phyloP scores from a whole-genome alignment of 1,140 invertebrate species.

The Drosophila sp. region DNA sequence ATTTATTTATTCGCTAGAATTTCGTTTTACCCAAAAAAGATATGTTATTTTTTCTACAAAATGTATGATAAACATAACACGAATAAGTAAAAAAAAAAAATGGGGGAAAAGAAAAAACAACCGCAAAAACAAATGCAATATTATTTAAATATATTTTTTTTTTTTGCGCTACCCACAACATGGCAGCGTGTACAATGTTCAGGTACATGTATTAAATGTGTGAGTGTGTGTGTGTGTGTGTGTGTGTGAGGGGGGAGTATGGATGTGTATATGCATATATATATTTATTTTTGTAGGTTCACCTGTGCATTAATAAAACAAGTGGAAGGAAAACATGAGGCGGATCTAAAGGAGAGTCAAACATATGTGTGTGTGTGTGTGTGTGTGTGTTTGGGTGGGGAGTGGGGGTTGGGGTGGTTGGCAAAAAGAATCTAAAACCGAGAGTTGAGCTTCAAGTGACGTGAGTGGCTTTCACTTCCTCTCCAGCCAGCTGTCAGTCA shows the following conservation, averaged over 20 bases:
- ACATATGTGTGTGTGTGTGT: slow-evolving; percentile 1
- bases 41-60: slow-evolving; percentile 7
- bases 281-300: neutral
- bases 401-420: neutral
- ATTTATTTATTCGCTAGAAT: slow-evolving; percentile 3
- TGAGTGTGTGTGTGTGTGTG: neutral
- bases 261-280: neutral
- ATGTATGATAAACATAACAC: slow-evolving; percentile 6
- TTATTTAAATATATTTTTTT: slow-evolving; percentile 4
- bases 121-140: slow-evolving; percentile 12
- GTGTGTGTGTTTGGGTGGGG: too few species aligned
- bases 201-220: neutral
- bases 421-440: slow-evolving; percentile 39
- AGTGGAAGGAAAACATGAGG: slow-evolving; percentile 7
- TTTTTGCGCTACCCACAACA: neutral
- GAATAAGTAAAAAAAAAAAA: neutral
- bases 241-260: neutral
- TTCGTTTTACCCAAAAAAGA: neutral
- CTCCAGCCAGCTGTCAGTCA: slow-evolving; percentile 19
- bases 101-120: neutral
- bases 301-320: slow-evolving; percentile 13
- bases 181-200: neutral
- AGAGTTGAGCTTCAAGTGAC: slow-evolving; percentile 50
- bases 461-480: slow-evolving; percentile 34
- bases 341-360: slow-evolving; percentile 10